Base-by-base conservation (phyloP, 2,888 invertebrate genomes). In the Eristalis pertinax region DNA sequence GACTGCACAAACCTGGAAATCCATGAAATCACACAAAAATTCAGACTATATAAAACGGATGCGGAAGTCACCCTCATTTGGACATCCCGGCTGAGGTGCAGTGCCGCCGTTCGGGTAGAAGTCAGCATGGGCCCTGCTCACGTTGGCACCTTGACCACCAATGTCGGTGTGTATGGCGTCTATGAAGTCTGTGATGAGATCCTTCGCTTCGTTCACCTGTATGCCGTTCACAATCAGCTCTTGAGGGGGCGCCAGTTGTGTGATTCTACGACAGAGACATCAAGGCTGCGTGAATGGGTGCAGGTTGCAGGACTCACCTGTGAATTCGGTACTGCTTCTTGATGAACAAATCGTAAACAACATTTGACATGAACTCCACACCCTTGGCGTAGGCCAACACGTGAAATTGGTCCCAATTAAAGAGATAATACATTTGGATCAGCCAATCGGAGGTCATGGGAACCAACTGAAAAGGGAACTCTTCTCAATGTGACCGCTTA, bases 1-100 rank as follows among this genome's bases (percentile, higher is more conserved):
- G 64, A 35, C 56, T 74, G n/a, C 74, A 74, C 13, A 29, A 15
- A 35, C 22, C 74, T 74, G 43, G 2, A 56, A 15, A 65, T 19
- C 0, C 15, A 15, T 13, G 1, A 13, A 60, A 26, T 3, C 26
- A 13, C 13, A 26, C 11, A 11, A 26, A 13, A 60, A 1, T 26
- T 0, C 24, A 4, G 0, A n/a, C n/a, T n/a, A n/a, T n/a, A n/a
- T n/a, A n/a, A n/a, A n/a, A n/a, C n/a, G n/a, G n/a, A 60, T 15
- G 4, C 11, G 13, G 26, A 26, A 15, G 5, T 60, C 13, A 60
- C 60, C 50, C 19, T 50, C 50, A 13, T 4, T 26, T 26, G 60
- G 60, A 26, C 60, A 60, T 60, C 60, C 60, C 24, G 60, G 60
- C 4, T 60, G 60, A 0, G 50, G 50, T 11, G 13, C 60, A 10